These are phyloP conservation scores for Drosophila parvula DNA, from an alignment of 1,140 invertebrate species.

Conservation along the genomic window DNA sequence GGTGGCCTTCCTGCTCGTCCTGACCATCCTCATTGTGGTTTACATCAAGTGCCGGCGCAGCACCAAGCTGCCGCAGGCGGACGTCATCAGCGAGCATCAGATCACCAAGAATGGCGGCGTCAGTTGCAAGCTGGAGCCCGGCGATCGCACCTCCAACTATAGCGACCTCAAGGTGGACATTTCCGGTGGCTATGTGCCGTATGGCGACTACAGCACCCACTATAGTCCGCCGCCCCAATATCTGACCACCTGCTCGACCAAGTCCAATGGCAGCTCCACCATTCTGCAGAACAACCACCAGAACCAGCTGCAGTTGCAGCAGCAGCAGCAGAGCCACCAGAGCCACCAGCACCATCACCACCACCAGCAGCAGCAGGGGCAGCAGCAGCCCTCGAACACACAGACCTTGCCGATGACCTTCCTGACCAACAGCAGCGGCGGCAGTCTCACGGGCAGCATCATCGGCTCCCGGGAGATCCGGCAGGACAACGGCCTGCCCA, in stretches of 20 bases:
- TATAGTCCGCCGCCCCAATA: slow-evolving; percentile 90
- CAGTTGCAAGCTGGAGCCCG: slow-evolving; percentile 85
- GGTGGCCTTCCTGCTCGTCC: slow-evolving; percentile 68
- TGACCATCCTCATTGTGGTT: slow-evolving; percentile 72
- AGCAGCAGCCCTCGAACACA: slow-evolving; percentile 18
- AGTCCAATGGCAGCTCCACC: slow-evolving; percentile 80
- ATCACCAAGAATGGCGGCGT: slow-evolving; percentile 80
- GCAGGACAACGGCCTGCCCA: slow-evolving; percentile 80
- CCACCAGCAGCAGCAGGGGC: slow-evolving; percentile 46
- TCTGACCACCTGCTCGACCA: slow-evolving; percentile 78
- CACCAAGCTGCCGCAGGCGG: slow-evolving; percentile 79
- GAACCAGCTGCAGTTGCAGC: slow-evolving; percentile 77
- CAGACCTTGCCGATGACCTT: slow-evolving; percentile 80
- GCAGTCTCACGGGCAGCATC: slow-evolving; percentile 81
- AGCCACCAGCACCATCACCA: slow-evolving; percentile 29
- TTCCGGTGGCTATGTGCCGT: slow-evolving; percentile 94
- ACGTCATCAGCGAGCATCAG: slow-evolving; percentile 83
- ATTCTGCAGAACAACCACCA: slow-evolving; percentile 81
- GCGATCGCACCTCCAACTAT: slow-evolving; percentile 95
- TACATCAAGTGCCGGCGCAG: slow-evolving; percentile 80
- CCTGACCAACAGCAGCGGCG: slow-evolving; percentile 73
- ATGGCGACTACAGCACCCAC: slow-evolving; percentile 91
- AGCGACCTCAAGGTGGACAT: slow-evolving; percentile 96
- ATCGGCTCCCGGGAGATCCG: slow-evolving; percentile 78
- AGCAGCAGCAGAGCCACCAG: slow-evolving; percentile 60